Evolutionary conservation across 2,113 vertebrate genomes (phyloP).

Genomic region (Numida meleagris): DNA sequence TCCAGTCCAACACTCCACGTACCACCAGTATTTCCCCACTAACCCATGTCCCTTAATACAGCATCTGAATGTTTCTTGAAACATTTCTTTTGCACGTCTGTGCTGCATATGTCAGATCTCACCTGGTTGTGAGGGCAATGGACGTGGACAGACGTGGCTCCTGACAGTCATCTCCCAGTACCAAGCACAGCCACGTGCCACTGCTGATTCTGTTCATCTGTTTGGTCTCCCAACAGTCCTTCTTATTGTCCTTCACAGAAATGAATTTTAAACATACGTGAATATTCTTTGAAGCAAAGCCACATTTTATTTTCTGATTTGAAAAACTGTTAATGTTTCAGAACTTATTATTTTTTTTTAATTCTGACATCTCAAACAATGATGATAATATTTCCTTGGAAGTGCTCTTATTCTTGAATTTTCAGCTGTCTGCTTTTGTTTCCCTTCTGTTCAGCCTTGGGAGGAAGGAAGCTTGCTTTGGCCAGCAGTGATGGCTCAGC

Average conservation of each 20-base stretch:
- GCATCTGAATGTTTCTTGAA: too few species aligned
- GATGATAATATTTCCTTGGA: background rate
- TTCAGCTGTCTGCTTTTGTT: background rate
- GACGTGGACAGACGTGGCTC: rapidly evolving
- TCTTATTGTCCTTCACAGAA: background rate
- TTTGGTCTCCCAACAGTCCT: background rate
- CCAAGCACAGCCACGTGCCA: rapidly evolving
- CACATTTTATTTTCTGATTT: background rate
- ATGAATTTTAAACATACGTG: background rate
- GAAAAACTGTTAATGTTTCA: background rate
- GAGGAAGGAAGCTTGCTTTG: background rate
- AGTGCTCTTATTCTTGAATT: background rate
- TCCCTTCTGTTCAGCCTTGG: background rate
- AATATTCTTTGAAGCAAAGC: background rate
- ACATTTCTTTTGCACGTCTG: background rate
- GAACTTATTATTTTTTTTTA: background rate
- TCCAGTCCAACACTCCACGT: too few species aligned
- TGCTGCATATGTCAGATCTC: background rate
- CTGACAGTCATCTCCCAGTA: background rate
- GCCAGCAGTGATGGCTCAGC: background rate
- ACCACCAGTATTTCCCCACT: too few species aligned
- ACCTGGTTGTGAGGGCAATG: rapidly evolving
- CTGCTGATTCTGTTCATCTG: background rate
- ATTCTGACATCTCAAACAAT: rapidly evolving
- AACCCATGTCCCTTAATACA: too few species aligned